Percentiles rank a stretch among this genome's conserved stretches.
phyloP scores from a whole-genome alignment of 2,888 invertebrate genomes.

The Dinocampus coccinellae region DNA sequence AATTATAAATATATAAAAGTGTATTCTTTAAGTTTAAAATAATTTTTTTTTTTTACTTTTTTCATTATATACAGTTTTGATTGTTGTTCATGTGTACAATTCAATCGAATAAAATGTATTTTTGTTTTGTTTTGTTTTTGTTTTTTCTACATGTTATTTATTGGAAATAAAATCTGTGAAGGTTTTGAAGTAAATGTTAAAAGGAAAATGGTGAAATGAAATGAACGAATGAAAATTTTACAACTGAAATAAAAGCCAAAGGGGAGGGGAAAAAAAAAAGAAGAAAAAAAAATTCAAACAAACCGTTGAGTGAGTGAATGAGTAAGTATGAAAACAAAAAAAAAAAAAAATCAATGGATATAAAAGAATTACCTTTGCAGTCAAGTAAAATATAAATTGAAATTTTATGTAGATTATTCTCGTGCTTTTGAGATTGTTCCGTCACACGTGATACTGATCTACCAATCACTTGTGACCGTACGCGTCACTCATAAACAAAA shows the following conservation, averaged over 20 bases:
- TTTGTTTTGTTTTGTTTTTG: too few species aligned
- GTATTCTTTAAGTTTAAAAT: too few species aligned
- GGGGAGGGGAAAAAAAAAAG: too few species aligned
- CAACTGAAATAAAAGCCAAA: neutral
- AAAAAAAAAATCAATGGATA: neutral
- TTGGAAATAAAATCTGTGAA: neutral
- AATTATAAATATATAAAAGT: too few species aligned
- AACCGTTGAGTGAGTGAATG: neutral
- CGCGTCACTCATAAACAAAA: neutral
- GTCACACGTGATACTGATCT: neutral
- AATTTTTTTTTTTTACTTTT: too few species aligned
- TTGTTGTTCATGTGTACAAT: neutral
- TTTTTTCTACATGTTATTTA: neutral
- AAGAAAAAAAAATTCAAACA: neutral
- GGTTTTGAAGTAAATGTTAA: neutral
- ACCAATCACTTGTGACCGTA: neutral
- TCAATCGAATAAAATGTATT: neutral
- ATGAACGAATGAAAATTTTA: conserved; percentile 14
- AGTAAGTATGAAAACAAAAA: neutral
- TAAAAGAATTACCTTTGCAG: neutral
- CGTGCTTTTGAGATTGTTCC: neutral
- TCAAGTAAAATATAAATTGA: conserved; percentile 27
- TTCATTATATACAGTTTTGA: too few species aligned
- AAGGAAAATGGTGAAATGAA: neutral
- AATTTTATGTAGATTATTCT: conserved; percentile 41